Evolutionary conservation across 2,888 invertebrate genomes (phyloP).

Genomic region (Bimastos eiseni): DNA sequence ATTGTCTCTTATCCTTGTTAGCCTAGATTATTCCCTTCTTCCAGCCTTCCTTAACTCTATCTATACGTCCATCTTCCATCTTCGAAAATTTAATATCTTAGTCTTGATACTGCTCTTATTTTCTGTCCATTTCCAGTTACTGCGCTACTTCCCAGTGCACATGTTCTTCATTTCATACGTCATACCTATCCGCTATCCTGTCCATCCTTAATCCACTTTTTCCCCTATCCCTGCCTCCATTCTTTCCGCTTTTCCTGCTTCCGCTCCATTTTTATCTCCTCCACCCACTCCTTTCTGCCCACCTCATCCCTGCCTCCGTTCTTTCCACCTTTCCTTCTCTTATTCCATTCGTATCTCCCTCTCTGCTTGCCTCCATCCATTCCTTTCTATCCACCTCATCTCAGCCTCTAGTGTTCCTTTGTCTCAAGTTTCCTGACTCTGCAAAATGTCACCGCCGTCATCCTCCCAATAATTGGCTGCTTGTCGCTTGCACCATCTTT

Average conservation of each 20-base stretch:
- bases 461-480: neutral
- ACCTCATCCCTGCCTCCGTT: neutral
- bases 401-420: neutral
- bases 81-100: no score
- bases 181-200: neutral
- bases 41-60: neutral
- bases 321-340: neutral
- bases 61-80: neutral
- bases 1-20: no score
- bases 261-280: neutral
- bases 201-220: neutral
- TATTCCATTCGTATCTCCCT: neutral
- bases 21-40: neutral
- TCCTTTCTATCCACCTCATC: neutral
- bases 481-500: neutral
- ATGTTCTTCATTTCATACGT: neutral
- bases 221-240: no score
- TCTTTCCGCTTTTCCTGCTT: neutral
- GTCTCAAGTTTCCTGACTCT: neutral
- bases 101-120: neutral
- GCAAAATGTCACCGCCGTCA: neutral
- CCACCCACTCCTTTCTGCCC: neutral
- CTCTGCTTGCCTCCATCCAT: neutral
- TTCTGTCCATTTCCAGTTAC: neutral
- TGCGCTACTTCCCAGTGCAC: no score